These are phyloP conservation scores for Amphipoea lucens DNA, from an alignment of 2,888 invertebrate species.

Conservation along the genomic window DNA sequence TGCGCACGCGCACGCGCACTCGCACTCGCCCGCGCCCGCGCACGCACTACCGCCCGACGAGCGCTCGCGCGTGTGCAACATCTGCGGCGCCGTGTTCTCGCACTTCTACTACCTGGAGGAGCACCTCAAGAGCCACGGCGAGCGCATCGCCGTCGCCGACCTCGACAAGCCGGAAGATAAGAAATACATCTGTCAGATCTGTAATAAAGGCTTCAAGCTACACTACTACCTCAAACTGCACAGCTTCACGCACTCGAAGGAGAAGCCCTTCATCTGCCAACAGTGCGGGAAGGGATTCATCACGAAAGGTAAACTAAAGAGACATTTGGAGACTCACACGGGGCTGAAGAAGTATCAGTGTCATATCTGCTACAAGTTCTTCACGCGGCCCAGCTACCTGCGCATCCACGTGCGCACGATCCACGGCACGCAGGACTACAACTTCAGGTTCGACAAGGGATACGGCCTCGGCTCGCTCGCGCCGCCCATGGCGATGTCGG, in stretches of 20 bases:
- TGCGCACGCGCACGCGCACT: slow-evolving; percentile 73
- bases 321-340: slow-evolving; percentile 84
- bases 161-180: slow-evolving; percentile 77
- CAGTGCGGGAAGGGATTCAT: slow-evolving; percentile 88
- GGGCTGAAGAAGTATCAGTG: slow-evolving; percentile 87
- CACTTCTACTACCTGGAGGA: slow-evolving; percentile 87
- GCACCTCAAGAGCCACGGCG: slow-evolving; percentile 85
- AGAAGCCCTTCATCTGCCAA: slow-evolving; percentile 86
- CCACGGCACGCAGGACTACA: slow-evolving; percentile 85
- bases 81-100: slow-evolving; percentile 86
- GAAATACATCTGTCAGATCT: slow-evolving; percentile 82
- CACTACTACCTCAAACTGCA: slow-evolving; percentile 86
- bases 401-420: slow-evolving; percentile 86
- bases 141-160: slow-evolving; percentile 80
- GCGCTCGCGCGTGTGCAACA: slow-evolving; percentile 84
- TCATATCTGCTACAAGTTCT: slow-evolving; percentile 87
- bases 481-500: slow-evolving; percentile 1
- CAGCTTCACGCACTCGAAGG: slow-evolving; percentile 86
- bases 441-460: slow-evolving; percentile 75
- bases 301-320: slow-evolving; percentile 84
- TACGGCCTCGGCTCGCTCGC: background rate
- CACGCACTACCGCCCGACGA: slow-evolving; percentile 76
- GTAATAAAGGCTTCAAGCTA: slow-evolving; percentile 84
- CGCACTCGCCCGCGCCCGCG: slow-evolving; percentile 74
- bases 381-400: slow-evolving; percentile 84